Evolutionary conservation across 2,797 vertebrate genomes (phyloP).

Genomic region (Phoebastria nigripes): DNA sequence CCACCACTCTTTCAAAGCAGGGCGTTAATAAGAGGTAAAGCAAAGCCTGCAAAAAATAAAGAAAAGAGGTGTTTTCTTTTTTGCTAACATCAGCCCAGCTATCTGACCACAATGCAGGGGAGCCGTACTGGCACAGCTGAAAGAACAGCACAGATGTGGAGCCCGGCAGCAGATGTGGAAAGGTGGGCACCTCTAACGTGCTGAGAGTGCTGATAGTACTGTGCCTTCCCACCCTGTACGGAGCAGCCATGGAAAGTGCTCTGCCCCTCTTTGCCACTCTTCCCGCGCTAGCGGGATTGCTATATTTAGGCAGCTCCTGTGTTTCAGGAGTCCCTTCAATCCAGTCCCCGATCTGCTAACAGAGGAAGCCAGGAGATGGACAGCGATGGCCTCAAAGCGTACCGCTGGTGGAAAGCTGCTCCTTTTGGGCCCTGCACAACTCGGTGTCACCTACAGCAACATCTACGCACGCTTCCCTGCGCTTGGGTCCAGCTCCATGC

Average conservation of each 20-base stretch:
- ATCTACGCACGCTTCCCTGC: fast-evolving
- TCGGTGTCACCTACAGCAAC: not conserved
- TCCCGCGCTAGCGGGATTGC: fast-evolving
- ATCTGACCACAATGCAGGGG: not conserved
- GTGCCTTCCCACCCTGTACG: fast-evolving
- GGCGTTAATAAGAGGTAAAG: not conserved
- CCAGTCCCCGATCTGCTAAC: not conserved
- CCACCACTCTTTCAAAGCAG: not conserved
- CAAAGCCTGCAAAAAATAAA: not conserved
- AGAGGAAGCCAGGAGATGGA: not conserved
- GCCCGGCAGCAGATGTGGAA: not conserved
- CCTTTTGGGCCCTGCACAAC: not conserved
- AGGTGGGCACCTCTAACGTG: not conserved
- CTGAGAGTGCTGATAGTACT: not conserved
- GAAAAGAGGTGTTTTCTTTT: not conserved
- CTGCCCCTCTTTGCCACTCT: not conserved
- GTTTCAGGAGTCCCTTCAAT: not conserved
- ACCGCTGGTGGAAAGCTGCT: not conserved
- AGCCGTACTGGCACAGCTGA: not conserved
- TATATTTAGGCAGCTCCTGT: not conserved
- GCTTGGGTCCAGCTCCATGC: fast-evolving
- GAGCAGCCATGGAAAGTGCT: not conserved
- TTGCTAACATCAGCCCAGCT: not conserved
- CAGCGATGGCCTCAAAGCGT: not conserved
- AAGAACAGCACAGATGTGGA: not conserved